Evolutionary conservation across 2,888 invertebrate species (phyloP), one percentile per base, ranked within the genome.

Genomic region (Trichogramma dendrolimi): DNA sequence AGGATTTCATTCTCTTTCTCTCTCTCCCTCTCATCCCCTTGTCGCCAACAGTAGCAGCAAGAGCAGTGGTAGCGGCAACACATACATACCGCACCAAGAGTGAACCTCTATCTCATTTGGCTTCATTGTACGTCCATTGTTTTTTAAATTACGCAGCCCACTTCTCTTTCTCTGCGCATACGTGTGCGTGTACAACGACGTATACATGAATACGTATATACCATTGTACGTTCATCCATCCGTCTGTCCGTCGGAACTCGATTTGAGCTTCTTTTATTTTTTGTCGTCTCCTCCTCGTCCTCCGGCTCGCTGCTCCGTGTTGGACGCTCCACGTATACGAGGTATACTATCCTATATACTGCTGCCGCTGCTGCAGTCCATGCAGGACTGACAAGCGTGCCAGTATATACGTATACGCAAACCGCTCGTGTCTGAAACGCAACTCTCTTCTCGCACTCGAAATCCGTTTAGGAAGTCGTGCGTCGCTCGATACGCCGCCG

Each of bases 51-150:
- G 6, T 51, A 27, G 27, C 3, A 27, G 27, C 27, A 27, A 27
- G 27, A 27, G 27, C 27, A 27, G 27, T 3, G 27, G 27, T 27
- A 27, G 27, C 27, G 27, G 27, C 27, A 27, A 27, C 27, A 27
- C 27, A 27, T 27, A 27, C 27, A 27, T 27, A 27, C 27, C 27
- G 27, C 27, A 27, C 27, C 27, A 27, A 27, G 27, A 27, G 27
- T 27, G 27, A 27, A 74, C 73, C 75, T 75, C 77, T 74, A 75
- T 78, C 78, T 77, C 77, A 78, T 78, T 77, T 77, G 72, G 76
- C 76, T 77, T 77, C 77, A 77, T 78, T 78, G 77, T 78, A 71
- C 74, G 67, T 72, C 76, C 74, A 76, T 78, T 78, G 78, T 78
- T 78, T 78, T 78, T 77, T 75, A 75, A 78, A 78, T 77, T 77